Evolutionary conservation across 2,797 vertebrate species (phyloP).

Genomic region (Craterocephalus amniculus): DNA sequence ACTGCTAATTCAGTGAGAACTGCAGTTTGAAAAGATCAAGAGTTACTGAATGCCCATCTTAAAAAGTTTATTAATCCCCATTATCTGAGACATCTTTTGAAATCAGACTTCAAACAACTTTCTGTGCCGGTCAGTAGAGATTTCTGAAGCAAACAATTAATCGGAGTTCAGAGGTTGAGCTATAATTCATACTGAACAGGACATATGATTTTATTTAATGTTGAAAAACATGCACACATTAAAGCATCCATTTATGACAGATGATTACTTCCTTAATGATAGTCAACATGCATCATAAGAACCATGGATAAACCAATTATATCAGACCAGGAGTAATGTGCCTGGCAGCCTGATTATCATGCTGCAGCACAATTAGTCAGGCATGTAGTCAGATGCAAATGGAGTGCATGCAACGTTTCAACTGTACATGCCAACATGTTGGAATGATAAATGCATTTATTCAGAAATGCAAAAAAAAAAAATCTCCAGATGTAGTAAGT

Average conservation of each 20-base stretch:
- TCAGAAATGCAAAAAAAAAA: not conserved
- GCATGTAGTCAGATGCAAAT: conserved; percentile 30
- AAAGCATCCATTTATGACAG: conserved; percentile 26
- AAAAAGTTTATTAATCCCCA: conserved; percentile 3
- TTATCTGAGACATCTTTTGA: conserved; percentile 3
- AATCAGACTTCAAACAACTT: not conserved
- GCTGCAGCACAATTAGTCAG: conserved; percentile 40
- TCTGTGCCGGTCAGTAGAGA: not conserved
- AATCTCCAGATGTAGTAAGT: not conserved
- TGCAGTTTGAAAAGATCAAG: conserved; percentile 1
- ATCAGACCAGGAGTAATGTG: conserved; percentile 21
- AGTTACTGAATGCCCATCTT: not conserved
- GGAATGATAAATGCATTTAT: not conserved
- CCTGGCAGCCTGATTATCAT: conserved; percentile 17
- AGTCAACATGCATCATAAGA: conserved; percentile 31
- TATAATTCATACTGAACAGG: conserved; percentile 8
- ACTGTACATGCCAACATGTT: not conserved
- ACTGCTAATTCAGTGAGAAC: conserved; percentile 11
- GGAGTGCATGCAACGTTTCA: not conserved
- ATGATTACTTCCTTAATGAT: conserved; percentile 36
- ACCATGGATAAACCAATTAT: conserved; percentile 35
- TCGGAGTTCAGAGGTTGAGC: conserved; percentile 2
- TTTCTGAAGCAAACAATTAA: conserved; percentile 1
- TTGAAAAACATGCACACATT: conserved; percentile 1
- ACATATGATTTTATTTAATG: conserved; percentile 9